Base-by-base conservation (phyloP, 1,140 invertebrate species). In the Leptinotarsa defecta region DNA sequence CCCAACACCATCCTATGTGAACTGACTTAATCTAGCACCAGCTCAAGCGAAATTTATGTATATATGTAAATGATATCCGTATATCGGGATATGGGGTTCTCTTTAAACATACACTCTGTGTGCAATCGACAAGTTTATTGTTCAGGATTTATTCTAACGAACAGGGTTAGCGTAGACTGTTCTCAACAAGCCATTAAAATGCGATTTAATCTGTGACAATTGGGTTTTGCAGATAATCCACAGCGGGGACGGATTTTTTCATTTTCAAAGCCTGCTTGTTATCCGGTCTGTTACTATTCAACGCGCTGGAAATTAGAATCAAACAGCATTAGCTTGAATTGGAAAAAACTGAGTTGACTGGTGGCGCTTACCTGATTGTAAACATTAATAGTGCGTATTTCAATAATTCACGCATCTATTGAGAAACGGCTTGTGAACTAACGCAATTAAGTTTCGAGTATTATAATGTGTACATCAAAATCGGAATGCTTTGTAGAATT, bases 21-120 rank as follows among this genome's bases (percentile, higher is more conserved):
- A 68, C 67, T 34, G 43, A 68, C 24, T 48, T 68, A 68, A 68
- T 68, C 67, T 68, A 48, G 67, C 67, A 43, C 34, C 43, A 68
- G 43, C 67, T 48, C 15, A 27, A 48, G 20, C 34, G 13, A 27
- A 48, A 68, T 68, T 43, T 68, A 68, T 68, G 27, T 65, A 65
- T 65, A 68, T 48, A 43, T 68, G 67, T 48, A 68, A 68, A 68
- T 68, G 27, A 24, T 67, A 57, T 24, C 64, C 27, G 64, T 67
- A 67, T 57, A 57, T 57, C n/a, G 52, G 52, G 52, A 57, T 57
- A 57, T 57, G 52, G 52, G 15, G 52, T 57, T 17, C 52, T 19
- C 52, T 57, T 57, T 57, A 19, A 43, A 57, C 52, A 57, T 19
- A 57, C 52, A 57, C 52, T 57, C 13, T 57, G 52, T 57, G 52